These are phyloP conservation scores for Epirrhoe alternata DNA, from an alignment of 2,888 invertebrate genomes.

Conservation along the genomic window DNA sequence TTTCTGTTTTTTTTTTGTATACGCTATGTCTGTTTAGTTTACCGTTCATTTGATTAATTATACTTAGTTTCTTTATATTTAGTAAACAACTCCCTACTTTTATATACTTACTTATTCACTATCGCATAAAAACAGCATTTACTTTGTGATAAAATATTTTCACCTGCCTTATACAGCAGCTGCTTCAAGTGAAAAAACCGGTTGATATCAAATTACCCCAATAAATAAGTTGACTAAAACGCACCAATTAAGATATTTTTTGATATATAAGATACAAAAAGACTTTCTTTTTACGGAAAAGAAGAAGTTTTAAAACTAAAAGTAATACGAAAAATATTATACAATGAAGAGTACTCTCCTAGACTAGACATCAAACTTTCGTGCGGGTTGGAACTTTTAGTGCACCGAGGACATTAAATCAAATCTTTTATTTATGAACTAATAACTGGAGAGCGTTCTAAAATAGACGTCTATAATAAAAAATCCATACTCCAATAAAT, in stretches of 20 bases:
- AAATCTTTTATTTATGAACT: slow-evolving; percentile 71
- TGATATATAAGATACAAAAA: slow-evolving; percentile 23
- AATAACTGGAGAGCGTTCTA: slow-evolving; percentile 68
- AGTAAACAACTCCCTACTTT: slow-evolving; percentile 32
- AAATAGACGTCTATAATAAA: slow-evolving; percentile 77
- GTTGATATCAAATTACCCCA: slow-evolving; percentile 41
- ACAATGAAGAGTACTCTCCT: slow-evolving; percentile 25
- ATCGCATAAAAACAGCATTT: slow-evolving; percentile 34
- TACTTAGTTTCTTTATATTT: slow-evolving; percentile 16
- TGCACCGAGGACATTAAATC: slow-evolving; percentile 65
- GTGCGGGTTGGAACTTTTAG: slow-evolving; percentile 49
- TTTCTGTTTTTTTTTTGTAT: slow-evolving; percentile 18
- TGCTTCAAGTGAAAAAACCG: slow-evolving; percentile 49
- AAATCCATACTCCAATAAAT: slow-evolving; percentile 80
- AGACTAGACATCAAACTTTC: slow-evolving; percentile 34
- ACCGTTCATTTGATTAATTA: background rate
- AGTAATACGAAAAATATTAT: slow-evolving; percentile 19
- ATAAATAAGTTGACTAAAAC: slow-evolving; percentile 44
- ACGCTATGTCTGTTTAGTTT: slow-evolving; percentile 11
- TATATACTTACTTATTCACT: slow-evolving; percentile 31
- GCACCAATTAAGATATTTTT: slow-evolving; percentile 49
- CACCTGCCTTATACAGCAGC: slow-evolving; percentile 52
- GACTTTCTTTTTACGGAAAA: slow-evolving; percentile 11
- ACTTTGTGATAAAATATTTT: slow-evolving; percentile 48
- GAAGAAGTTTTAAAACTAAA: slow-evolving; percentile 7